These are phyloP conservation scores for Porites lobata DNA, from an alignment of 92 coral and sea anemone genomes.

Conservation along the genomic window DNA sequence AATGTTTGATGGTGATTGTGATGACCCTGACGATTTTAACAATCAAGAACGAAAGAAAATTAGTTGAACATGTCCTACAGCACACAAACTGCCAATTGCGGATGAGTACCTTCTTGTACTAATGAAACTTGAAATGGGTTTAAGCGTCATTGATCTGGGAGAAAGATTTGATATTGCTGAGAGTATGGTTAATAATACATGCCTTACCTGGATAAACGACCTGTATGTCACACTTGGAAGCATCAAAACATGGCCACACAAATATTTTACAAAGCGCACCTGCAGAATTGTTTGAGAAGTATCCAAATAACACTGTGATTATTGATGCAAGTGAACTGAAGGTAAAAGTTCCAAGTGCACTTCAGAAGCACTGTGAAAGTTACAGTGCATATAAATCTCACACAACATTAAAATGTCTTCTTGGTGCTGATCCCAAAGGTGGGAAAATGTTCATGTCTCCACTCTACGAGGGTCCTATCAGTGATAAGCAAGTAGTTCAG, in stretches of 20 bases:
- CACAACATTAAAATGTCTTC: constrained; percentile 66
- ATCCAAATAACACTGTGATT: constrained; percentile 61
- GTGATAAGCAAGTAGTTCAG: constrained; percentile 65
- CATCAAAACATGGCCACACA: constrained; percentile 75
- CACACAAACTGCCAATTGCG: constrained; percentile 55
- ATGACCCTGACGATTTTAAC: background rate
- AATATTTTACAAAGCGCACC: constrained; percentile 63
- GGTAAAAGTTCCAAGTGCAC: constrained; percentile 78
- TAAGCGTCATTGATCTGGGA: constrained; percentile 50
- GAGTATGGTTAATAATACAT: constrained; percentile 49
- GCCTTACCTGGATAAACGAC: constrained; percentile 73
- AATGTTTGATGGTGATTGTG: constrained; percentile 27
- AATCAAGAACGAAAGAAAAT: background rate
- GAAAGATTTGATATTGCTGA: constrained; percentile 72
- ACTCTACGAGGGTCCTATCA: constrained; percentile 65
- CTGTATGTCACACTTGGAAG: constrained; percentile 53
- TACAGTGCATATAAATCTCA: constrained; percentile 61
- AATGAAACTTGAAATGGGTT: constrained; percentile 68
- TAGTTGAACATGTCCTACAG: constrained; percentile 38
- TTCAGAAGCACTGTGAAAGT: constrained; percentile 73
- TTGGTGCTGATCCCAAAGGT: constrained; percentile 69
- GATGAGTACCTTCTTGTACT: constrained; percentile 68
- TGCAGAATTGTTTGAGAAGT: constrained; percentile 51
- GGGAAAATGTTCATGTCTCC: constrained; percentile 58
- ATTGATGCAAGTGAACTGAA: constrained; percentile 80